Conservation (phyloP, 2,888 invertebrate species). For the Agrochola litura region DNA sequence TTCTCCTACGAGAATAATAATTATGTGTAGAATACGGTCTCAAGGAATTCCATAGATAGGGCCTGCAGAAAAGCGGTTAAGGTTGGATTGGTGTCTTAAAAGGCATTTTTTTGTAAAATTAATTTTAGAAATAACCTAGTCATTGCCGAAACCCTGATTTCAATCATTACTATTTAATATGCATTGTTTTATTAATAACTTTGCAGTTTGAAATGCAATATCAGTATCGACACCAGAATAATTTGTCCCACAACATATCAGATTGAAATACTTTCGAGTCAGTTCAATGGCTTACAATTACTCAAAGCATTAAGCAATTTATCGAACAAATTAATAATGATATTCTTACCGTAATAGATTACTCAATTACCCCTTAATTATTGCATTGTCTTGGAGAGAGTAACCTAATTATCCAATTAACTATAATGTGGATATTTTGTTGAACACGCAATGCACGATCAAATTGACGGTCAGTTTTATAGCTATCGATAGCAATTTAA, state of each 20-base stretch:
- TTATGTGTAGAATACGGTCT: neutral
- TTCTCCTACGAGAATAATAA: neutral
- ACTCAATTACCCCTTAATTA: constrained; percentile 58
- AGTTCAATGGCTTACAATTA: constrained; percentile 39
- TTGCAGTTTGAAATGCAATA: neutral
- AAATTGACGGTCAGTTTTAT: constrained; percentile 34
- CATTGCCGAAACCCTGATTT: neutral
- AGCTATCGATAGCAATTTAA: constrained; percentile 24
- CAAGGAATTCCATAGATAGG: neutral
- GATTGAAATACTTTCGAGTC: constrained; percentile 15
- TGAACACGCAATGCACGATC: constrained; percentile 41
- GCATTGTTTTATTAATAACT: neutral
- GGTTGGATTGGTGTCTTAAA: neutral
- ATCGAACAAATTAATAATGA: constrained; percentile 27
- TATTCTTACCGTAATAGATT: constrained; percentile 45
- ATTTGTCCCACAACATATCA: neutral
- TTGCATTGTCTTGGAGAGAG: constrained; percentile 66
- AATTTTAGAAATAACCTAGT: neutral
- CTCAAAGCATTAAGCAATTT: constrained; percentile 34
- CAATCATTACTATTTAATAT: neutral
- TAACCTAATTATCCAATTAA: constrained; percentile 62
- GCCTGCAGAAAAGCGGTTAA: neutral
- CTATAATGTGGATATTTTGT: constrained; percentile 30
- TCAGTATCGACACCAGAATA: neutral
- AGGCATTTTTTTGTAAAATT: neutral